A percentile compares a stretch with the other conserved stretches of the same genome.
These are phyloP conservation scores for Microtus richardsoni DNA, from an alignment of 2,113 vertebrate genomes.

Conservation along the genomic window DNA sequence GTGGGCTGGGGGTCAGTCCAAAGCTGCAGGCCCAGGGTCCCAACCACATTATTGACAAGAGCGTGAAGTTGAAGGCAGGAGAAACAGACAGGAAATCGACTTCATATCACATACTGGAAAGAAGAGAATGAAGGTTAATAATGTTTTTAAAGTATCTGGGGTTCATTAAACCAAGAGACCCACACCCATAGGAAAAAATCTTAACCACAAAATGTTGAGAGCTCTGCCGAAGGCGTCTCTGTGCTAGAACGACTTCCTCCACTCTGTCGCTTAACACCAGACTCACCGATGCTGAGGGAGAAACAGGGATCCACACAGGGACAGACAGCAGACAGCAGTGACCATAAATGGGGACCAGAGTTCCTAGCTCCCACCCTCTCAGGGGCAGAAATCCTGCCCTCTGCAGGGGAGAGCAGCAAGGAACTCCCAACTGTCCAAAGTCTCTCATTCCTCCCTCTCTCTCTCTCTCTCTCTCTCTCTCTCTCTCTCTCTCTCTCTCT, in stretches of 20 bases:
- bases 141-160: neutral
- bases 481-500: too few relatives aligned
- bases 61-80: neutral
- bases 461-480: too few relatives aligned
- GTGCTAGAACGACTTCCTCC: neutral
- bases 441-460: neutral
- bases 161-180: neutral
- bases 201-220: neutral
- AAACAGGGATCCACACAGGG: neutral
- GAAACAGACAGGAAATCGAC: neutral
- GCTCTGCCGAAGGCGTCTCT: neutral
- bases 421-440: neutral
- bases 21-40: neutral
- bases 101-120: neutral
- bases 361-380: neutral
- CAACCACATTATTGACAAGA: neutral
- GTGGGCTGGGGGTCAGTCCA: neutral
- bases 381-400: neutral
- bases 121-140: neutral
- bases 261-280: neutral
- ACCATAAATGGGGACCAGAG: neutral
- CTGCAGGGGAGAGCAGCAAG: neutral
- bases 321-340: neutral
- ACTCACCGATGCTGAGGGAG: neutral
- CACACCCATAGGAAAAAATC: constrained; percentile 11